These are phyloP conservation scores for Leuctra nigra DNA, from an alignment of 2,888 invertebrate species.

Conservation along the genomic window DNA sequence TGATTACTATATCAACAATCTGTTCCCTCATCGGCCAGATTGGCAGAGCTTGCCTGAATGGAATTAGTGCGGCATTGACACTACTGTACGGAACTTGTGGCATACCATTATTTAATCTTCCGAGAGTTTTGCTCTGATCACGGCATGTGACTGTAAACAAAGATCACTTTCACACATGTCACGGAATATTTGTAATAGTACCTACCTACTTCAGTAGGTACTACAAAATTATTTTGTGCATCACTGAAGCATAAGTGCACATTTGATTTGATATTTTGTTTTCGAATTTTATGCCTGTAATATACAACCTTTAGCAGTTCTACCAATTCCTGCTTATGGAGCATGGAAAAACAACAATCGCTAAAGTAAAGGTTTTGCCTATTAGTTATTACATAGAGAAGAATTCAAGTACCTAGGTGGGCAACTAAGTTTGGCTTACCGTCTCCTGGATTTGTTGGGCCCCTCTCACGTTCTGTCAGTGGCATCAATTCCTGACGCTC, in stretches of 20 bases:
- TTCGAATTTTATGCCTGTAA: too few relatives aligned
- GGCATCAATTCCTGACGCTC: constrained; percentile 65
- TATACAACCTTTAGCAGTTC: too few relatives aligned
- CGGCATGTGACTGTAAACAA: too few relatives aligned
- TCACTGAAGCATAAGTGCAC: too few relatives aligned
- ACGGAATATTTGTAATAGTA: too few relatives aligned
- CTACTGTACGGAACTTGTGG: constrained; percentile 55
- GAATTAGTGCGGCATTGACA: constrained; percentile 48
- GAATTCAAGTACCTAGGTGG: neutral
- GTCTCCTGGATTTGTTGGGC: constrained; percentile 4
- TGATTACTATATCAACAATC: constrained; percentile 57
- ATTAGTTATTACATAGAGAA: neutral
- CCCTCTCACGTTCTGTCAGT: constrained; percentile 59
- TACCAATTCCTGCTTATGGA: too few relatives aligned
- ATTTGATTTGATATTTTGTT: too few relatives aligned
- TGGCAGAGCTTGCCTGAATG: constrained; percentile 60
- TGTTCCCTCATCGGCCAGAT: constrained; percentile 58
- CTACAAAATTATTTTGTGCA: too few relatives aligned
- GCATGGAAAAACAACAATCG: too few relatives aligned
- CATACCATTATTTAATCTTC: constrained; percentile 59
- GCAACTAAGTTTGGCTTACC: neutral
- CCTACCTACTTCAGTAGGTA: too few relatives aligned
- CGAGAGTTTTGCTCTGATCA: constrained; percentile 49
- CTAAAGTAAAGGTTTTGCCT: neutral
- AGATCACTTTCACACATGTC: too few relatives aligned